Percentiles rank a stretch among this genome's conserved stretches.
Conservation (phyloP, 2,113 vertebrate species). For the Cavia porcellus region DNA sequence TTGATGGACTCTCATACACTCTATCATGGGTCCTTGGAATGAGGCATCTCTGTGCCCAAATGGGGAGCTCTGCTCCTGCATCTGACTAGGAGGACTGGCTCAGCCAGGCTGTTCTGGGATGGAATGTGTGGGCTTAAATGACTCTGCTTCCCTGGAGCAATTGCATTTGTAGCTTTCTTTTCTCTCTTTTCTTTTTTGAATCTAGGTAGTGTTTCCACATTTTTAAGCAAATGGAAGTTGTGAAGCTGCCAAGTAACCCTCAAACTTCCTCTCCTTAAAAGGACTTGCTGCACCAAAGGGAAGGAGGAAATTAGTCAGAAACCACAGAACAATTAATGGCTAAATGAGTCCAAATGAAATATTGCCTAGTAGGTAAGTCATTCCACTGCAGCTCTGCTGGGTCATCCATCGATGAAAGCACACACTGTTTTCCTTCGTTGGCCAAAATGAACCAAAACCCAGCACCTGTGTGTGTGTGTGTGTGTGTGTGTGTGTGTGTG, state of each 20-base stretch:
- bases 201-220: slow-evolving; percentile 39
- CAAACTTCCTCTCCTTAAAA: slow-evolving; percentile 35
- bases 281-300: neutral
- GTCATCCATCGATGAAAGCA: neutral
- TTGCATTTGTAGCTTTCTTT: neutral
- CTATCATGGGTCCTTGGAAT: neutral
- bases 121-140: neutral
- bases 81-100: slow-evolving; percentile 13
- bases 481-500: neutral
- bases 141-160: slow-evolving; percentile 11
- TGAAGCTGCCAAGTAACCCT: slow-evolving; percentile 54
- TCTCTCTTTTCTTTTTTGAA: neutral
- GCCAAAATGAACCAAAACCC: neutral
- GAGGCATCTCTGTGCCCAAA: neutral
- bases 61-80: neutral
- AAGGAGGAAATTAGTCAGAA: slow-evolving; percentile 72
- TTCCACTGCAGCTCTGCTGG: neutral
- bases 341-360: slow-evolving; percentile 26
- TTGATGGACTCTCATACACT: neutral
- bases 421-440: neutral
- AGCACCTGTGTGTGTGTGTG: neutral
- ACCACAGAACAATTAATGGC: slow-evolving; percentile 56
- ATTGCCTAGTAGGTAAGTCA: neutral
- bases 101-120: neutral
- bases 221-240: slow-evolving; percentile 61